Evolutionary conservation across 92 coral and sea anemone species (phyloP).

Genomic region (Siderastrea siderea): DNA sequence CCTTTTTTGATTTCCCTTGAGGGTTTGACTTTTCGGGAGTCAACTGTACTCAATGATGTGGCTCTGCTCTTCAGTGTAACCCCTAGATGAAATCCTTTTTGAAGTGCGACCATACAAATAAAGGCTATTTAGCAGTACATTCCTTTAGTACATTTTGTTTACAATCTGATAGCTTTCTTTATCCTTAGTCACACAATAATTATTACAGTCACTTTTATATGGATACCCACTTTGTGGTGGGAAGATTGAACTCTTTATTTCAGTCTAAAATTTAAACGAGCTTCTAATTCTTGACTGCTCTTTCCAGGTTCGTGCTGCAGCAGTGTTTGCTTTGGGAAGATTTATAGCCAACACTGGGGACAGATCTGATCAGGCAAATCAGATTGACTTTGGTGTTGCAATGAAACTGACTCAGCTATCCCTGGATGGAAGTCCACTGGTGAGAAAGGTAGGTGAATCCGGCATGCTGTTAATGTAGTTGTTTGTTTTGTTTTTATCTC

Average conservation of each 20-base stretch:
- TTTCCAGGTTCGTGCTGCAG: conserved; percentile 95
- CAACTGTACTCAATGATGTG: not conserved
- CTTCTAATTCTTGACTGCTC: conserved; percentile 5
- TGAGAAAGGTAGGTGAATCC: conserved; percentile 79
- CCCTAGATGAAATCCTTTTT: not conserved
- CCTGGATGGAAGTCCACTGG: conserved; percentile 95
- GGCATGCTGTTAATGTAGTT: too few relatives aligned
- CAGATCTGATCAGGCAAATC: conserved; percentile 98
- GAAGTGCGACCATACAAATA: not conserved
- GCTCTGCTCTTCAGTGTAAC: not conserved
- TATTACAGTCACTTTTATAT: too few relatives aligned
- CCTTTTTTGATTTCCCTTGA: too few relatives aligned
- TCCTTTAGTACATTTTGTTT: not conserved
- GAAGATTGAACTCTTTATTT: too few relatives aligned
- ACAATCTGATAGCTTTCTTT: not conserved
- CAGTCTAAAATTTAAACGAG: not conserved
- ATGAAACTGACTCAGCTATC: conserved; percentile 88
- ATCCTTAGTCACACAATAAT: too few relatives aligned
- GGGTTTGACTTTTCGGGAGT: too few relatives aligned
- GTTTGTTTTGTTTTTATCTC: too few relatives aligned
- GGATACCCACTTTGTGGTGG: too few relatives aligned
- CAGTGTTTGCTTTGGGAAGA: conserved; percentile 96
- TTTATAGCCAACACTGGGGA: conserved; percentile 95
- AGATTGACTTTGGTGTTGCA: conserved; percentile 97
- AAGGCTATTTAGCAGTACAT: not conserved